Evolutionary conservation across 2,888 invertebrate species (phyloP).

Genomic region (Trachelus troglodyta): DNA sequence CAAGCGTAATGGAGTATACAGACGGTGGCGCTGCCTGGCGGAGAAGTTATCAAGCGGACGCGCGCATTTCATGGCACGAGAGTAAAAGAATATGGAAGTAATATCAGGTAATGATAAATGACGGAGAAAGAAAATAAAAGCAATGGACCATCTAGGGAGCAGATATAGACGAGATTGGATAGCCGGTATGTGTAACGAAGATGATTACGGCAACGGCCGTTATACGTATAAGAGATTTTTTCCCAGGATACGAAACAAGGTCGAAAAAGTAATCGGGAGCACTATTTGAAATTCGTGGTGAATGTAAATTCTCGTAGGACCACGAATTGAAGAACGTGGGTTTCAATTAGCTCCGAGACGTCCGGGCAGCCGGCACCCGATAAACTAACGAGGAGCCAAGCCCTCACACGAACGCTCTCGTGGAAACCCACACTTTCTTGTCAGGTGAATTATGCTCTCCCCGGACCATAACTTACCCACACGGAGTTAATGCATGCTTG

Average conservation of each 20-base stretch:
- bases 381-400: constrained; percentile 54
- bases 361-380: constrained; percentile 43
- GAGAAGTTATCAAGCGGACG: not conserved
- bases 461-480: constrained; percentile 59
- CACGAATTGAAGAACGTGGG: constrained; percentile 49
- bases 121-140: not conserved
- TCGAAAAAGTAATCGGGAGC: not conserved
- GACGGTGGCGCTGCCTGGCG: not conserved
- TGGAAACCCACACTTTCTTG: constrained; percentile 48
- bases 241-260: not conserved
- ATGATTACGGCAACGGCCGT: not conserved
- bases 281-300: not conserved
- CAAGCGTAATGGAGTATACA: not conserved
- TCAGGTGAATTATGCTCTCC: constrained; percentile 58
- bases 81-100: not conserved
- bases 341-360: constrained; percentile 53
- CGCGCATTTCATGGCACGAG: not conserved
- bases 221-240: not conserved
- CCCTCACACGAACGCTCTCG: constrained; percentile 45
- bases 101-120: not conserved
- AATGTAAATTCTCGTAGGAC: not conserved
- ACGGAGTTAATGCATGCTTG: constrained; percentile 59
- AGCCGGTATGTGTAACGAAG: not conserved
- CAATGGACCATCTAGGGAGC: not conserved
- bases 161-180: not conserved